phyloP scores from a whole-genome alignment of 1,140 invertebrate genomes.

The Monomorium pharaonis region DNA sequence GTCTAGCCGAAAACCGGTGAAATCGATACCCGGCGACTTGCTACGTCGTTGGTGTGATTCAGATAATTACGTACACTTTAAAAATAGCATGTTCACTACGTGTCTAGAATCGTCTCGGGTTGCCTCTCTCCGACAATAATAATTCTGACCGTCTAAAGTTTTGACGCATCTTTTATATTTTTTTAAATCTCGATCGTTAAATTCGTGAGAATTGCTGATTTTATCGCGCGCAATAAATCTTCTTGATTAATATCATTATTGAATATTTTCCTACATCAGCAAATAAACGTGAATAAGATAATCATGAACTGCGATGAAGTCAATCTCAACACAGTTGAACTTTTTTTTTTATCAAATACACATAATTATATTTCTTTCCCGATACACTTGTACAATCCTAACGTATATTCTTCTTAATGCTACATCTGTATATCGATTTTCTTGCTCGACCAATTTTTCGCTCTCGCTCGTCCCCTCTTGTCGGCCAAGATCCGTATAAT shows the following conservation, averaged over 20 bases:
- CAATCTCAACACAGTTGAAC: neutral
- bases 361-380: conserved; percentile 25
- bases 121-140: neutral
- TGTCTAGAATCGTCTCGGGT: conserved; percentile 1
- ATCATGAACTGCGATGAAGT: neutral
- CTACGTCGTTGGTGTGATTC: conserved; percentile 13
- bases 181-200: neutral
- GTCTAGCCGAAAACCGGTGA: conserved; percentile 71
- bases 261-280: neutral
- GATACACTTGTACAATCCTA: neutral
- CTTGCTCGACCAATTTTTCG: neutral
- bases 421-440: neutral
- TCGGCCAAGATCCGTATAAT: conserved; percentile 28
- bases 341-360: neutral
- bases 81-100: conserved; percentile 20
- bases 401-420: conserved; percentile 38
- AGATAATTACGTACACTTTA: conserved; percentile 49
- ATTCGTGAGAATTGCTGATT: neutral
- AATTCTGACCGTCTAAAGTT: neutral
- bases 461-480: conserved; percentile 23
- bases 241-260: neutral
- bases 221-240: neutral
- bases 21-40: conserved; percentile 70
- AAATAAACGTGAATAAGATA: neutral
- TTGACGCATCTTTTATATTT: neutral